phyloP scores from a whole-genome alignment of 2,113 vertebrate genomes.

The Acanthisitta chloris region DNA sequence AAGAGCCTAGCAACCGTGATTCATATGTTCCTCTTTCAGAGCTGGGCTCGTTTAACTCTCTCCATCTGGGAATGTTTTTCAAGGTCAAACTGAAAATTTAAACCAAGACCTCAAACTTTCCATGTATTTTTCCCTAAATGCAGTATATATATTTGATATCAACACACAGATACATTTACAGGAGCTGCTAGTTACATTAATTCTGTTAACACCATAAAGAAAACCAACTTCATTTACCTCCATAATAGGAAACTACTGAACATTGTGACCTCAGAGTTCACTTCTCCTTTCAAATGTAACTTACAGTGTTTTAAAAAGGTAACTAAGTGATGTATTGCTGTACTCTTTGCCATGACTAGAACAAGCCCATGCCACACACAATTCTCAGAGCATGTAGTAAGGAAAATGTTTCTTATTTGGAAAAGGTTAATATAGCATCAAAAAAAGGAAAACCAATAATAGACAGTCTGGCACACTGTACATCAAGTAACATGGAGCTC shows the following conservation, averaged over 20 bases:
- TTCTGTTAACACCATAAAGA: background rate
- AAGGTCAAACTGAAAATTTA: conserved; percentile 28
- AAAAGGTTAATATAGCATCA: background rate
- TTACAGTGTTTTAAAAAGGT: background rate
- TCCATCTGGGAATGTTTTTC: conserved; percentile 41
- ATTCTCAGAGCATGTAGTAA: background rate
- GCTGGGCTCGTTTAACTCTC: conserved; percentile 25
- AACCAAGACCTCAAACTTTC: background rate
- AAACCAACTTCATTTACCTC: background rate
- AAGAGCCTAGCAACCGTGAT: conserved; percentile 12
- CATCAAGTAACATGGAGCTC: background rate
- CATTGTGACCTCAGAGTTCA: background rate
- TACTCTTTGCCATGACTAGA: background rate
- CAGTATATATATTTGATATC: background rate
- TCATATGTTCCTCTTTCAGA: conserved; percentile 33
- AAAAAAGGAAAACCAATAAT: background rate
- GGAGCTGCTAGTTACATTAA: background rate
- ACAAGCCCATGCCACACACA: background rate
- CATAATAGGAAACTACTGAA: background rate
- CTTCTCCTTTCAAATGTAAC: background rate
- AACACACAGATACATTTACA: background rate
- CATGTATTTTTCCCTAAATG: background rate
- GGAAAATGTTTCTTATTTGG: background rate
- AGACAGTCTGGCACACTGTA: background rate
- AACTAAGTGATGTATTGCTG: background rate